Evolutionary conservation across 2,113 vertebrate species (phyloP), one percentile per base, ranked within the genome.

Genomic region (Sapajus apella): DNA sequence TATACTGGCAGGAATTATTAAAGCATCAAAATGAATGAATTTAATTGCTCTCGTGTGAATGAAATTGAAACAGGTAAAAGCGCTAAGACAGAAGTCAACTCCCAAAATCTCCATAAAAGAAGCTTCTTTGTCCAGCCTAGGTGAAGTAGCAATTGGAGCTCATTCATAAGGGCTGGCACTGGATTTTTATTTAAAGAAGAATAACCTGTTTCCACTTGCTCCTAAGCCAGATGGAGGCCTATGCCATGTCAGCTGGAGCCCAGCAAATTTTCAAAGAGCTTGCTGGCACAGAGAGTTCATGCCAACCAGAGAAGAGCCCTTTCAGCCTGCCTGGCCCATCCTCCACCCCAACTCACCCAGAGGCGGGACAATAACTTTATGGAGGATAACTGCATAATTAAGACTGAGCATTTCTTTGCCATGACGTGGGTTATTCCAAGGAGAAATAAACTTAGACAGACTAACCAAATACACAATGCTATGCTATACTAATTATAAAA

Each of bases 171-270:
- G 35, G n/a, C 8, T 72, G 21, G 50, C 23, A 40, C 27, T 70
- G 72, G 1, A 6, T 32, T 94, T 58, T 97, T 75, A 30, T 90
- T 97, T 72, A 56, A 80, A 52, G 32, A 94, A 64, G 25, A 86
- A 55, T 45, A 30, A 21, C 72, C 25, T 86, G 6, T 94, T 56
- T 8, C 52, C 37, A 55, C 23, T 4, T 70, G 43, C 16, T 75
- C 8, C 32, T 88, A 50, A 89, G 27, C 30, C 30, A 87, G 81
- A 35, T 79, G 66, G 43, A 70, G 47, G 20, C 27, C 25, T 47
- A 16, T 7, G 20, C 25, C 30, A 43, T 14, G 7, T 55, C 30
- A 61, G 2, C 16, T 18, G 9, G 21, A 87, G 16, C 32, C 61
- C 50, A 80, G 45, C 5, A 52, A 55, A 30, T 90, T 80, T 73